Evolutionary conservation across 2,888 invertebrate genomes (phyloP).

Genomic region (Orthosia gothica): DNA sequence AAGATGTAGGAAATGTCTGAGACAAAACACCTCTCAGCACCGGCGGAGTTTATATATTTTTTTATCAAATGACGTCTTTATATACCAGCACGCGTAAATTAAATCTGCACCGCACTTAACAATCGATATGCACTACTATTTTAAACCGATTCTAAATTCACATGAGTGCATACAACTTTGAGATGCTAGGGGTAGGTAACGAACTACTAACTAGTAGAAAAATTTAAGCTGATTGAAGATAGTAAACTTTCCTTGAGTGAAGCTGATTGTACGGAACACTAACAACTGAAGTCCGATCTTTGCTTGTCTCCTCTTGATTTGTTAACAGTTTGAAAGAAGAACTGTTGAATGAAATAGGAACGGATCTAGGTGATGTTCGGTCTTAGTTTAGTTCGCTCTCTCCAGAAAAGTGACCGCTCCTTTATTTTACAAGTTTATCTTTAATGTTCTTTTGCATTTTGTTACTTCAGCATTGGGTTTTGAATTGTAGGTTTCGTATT

Average conservation of each 20-base stretch:
- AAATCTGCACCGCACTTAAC: no score
- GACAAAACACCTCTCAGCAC: no score
- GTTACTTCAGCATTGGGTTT: slow-evolving; percentile 13
- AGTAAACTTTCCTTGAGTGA: background rate
- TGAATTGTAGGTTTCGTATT: slow-evolving; percentile 18
- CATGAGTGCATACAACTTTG: no score
- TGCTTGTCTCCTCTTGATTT: slow-evolving; percentile 9
- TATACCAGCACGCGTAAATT: no score
- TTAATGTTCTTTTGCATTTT: slow-evolving; percentile 31
- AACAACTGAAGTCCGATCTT: background rate
- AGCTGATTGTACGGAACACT: slow-evolving; percentile 10
- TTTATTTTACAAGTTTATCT: slow-evolving; percentile 46
- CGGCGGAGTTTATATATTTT: no score
- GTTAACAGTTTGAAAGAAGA: slow-evolving; percentile 24
- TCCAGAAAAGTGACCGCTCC: slow-evolving; percentile 20
- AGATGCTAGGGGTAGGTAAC: background rate
- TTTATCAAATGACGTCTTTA: no score
- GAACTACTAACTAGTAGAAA: background rate
- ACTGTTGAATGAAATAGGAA: slow-evolving; percentile 23
- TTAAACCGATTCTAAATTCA: no score
- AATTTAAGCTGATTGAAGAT: background rate
- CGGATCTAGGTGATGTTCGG: background rate
- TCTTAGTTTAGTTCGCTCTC: slow-evolving; percentile 24
- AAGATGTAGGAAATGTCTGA: no score
- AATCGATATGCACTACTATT: no score